Evolutionary conservation across 2,113 vertebrate species (phyloP), one percentile per base, ranked within the genome.

Genomic region (Larimichthys crocea): DNA sequence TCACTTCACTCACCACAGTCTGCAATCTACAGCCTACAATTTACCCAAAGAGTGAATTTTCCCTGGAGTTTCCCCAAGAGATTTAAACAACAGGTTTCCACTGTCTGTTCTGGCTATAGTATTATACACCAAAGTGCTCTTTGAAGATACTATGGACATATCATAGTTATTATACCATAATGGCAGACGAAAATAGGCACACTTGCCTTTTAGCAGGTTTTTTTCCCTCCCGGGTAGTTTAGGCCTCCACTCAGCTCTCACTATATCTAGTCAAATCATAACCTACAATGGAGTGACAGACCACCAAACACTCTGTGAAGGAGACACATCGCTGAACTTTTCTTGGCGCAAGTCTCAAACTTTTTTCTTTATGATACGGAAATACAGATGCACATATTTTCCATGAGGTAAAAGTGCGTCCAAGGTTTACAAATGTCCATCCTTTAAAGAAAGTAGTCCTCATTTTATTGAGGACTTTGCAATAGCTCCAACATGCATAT

Each of bases 11-110:
- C 17, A 0, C 50, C 44, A 35, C 63, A 49, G 60, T 71, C 35
- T 79, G 53, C 20, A 87, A 79, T 85, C 74, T 74, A 20, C 53
- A 87, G 59, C 67, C 84, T 70, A 76, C 66, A 83, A 89, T 89
- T 87, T 84, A 74, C 17, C 5, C 24, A 0, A 48, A 64, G 59
- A 70, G 24, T 49, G 49, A 44, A 59, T 65, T 69, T 62, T 31
- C 74, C 20, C 55, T 10, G 1, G 22, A 80, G 57, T 68, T 82
- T 35, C 63, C 63, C 56, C 16, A 0, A 5, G 44, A 76, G 68
- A 73, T 73, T 70, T 26, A 83, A 82, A 89, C 77, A 89, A 82
- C 75, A 71, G 77, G 11, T 46, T 46, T 46, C 44, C 12, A 3
- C 10, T 46, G 3, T 46, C 3, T 46, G 44, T 4, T 46, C 44